Evolutionary conservation across 2,797 vertebrate genomes (phyloP), one percentile per base, ranked within the genome.

Genomic region (Uromys caudimaculatus): DNA sequence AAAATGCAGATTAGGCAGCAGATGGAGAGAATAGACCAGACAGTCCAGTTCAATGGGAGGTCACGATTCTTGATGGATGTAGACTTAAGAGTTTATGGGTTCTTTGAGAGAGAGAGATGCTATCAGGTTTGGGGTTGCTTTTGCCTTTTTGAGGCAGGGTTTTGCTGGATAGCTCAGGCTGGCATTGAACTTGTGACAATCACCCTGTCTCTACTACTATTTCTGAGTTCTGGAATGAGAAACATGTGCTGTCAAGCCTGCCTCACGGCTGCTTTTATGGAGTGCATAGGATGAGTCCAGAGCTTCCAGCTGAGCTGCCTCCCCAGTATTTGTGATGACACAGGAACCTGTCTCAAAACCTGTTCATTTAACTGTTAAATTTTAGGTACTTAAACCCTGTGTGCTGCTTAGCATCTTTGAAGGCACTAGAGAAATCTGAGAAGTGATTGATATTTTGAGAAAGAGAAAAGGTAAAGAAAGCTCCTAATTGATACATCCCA

Each of bases 391-490:
- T 92, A 52, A 62, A 23, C 0, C 2, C 6, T 67, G 90, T 11
- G 6, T 1, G 56, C 32, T 64, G 0, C 38, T 78, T 54, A 86
- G 35, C 1, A 76, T 19, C 24, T 93, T 77, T 60, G 47, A 58
- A 92, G 82, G 29, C 38, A 29, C 29, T 85, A 71, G 32, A 90
- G 1, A n/a, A 83, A 71, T 71, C 29, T 35, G 27, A 58, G 71
- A 93, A 90, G 41, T 4, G 88, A 64, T 73, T 77, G 58, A 76
- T 16, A 85, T 90, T 93, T 91, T 89, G 71, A 95, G 21, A 91
- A 83, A 78, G 29, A 78, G 24, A 52, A 56, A 54, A 60, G 35
- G 44, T 54, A 24, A 35, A 47, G 54, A 83, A 83, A 56, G 2
- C 29, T 73, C 76, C 16, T 16, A 0, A 35, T 17, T 81, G 29